Evolutionary conservation across 2,797 vertebrate genomes (phyloP), one percentile per base, ranked within the genome.

Genomic region (Phataginus tetradactyla): DNA sequence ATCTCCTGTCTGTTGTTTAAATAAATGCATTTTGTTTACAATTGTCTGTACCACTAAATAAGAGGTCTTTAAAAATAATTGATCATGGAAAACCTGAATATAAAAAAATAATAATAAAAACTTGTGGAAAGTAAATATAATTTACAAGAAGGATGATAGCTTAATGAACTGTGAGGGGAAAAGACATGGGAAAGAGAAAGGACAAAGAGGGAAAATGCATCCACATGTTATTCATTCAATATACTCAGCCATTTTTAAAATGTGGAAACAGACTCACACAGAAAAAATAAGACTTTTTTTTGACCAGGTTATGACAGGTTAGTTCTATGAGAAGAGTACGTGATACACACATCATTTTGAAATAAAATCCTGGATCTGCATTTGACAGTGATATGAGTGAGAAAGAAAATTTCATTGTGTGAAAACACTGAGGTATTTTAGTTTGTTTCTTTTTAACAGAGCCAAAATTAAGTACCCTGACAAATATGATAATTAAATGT

Each of bases 1-100:
- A 91, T 97, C 92, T 95, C 89, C 71, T 96, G 79, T 91, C 88
- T 97, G 97, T 97, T 98, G 92, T 97, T 97, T 96, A 96, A 97
- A 98, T 96, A 97, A 90, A 87, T 86, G 84, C 21, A 97, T 97
- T 96, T 96, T 96, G 89, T 97, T 97, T 97, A 96, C 45, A 81
- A 93, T 90, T 95, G 64, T 95, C 88, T 84, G 79, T 81, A 80
- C 37, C 53, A 90, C 86, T 94, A 94, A 87, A 14, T 92, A 93
- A 97, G 64, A 94, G 74, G 66, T 81, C 68, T 96, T 97, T 89
- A 94, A 96, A 96, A 95, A 96, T 96, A 97, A 97, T 69, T 91
- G 61, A 94, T 94, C 17, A 34, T 63, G 25, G 78, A 80, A 88
- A 95, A 88, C 13, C 85, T 71, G 45, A 91, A 78, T 66, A 75